phyloP scores from a whole-genome alignment of 1,140 invertebrate genomes.

The Colletes latitarsis region DNA sequence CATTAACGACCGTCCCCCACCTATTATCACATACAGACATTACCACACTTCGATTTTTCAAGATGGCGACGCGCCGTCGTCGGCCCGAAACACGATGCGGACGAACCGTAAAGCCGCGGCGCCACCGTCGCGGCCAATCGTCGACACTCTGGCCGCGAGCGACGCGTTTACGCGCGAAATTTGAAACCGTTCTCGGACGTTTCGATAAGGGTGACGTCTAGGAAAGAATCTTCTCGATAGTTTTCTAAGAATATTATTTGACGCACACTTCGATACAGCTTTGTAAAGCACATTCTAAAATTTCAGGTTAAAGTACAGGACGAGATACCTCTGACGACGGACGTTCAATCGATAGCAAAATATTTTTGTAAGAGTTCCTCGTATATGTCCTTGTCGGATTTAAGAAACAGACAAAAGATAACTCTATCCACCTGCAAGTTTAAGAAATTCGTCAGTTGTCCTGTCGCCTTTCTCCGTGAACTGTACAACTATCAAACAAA shows the following conservation, averaged over 20 bases:
- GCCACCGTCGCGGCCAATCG: conserved; percentile 25
- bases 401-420: conserved; percentile 91
- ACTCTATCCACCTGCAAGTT: conserved; percentile 85
- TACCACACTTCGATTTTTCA: conserved; percentile 75
- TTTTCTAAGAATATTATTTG: conserved; percentile 50
- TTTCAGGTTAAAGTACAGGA: background rate
- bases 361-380: conserved; percentile 87
- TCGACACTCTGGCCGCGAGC: too few species aligned
- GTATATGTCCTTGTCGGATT: conserved; percentile 88
- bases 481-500: background rate
- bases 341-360: conserved; percentile 82
- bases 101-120: conserved; percentile 39
- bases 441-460: conserved; percentile 37
- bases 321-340: background rate
- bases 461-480: rapidly evolving
- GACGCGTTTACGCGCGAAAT: conserved; percentile 1
- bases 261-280: conserved; percentile 34
- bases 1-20: conserved; percentile 76
- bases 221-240: conserved; percentile 1
- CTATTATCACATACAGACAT: conserved; percentile 76
- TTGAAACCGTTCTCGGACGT: background rate
- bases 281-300: background rate
- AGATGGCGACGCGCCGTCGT: conserved; percentile 72
- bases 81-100: conserved; percentile 52
- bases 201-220: background rate